Base-by-base conservation (phyloP, 2,113 vertebrate species). In the Psammodynastes pulverulentus region DNA sequence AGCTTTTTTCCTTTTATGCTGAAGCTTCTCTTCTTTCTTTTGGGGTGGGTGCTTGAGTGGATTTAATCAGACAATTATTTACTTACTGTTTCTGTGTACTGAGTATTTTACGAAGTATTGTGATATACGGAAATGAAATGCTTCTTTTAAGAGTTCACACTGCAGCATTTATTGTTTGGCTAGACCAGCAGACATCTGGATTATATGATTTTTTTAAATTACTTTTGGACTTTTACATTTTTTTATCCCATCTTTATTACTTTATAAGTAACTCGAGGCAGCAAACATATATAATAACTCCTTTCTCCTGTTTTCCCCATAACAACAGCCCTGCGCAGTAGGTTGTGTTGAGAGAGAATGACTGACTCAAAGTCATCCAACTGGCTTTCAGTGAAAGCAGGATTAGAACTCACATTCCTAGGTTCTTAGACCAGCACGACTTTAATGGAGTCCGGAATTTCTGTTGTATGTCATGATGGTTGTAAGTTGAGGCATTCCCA, bases 91-190 rank as follows among this genome's bases (percentile, higher is more conserved):
- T 52, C 84, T 92, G 29, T 92, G 1, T 84, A 8, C 62, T 8
- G 26, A 46, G 87, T 6, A 21, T 7, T 85, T 49, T 85, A 49
- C 51, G 6, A 51, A 89, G n/a, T 34, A 84, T 51, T 92, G 84
- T 89, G 90, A 19, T 84, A 48, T 58, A 17, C 51, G 58, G 62
- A 93, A 89, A 0, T 51, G 90, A 92, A 95, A 84, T 92, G 21
- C 91, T 26, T 93, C 19, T 9, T 9, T 94, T 93, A 84, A 51
- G 3, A 17, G 17, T 90, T 24, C 62, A 26, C 43, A 0, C 51
- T 92, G 89, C 53, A 91, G 91, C 86, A 52, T 19, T 21, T 34
- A 24, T 84, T 54, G 13, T 89, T 84, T 2, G 1, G 10, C 2
- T 86, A 9, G 43, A 51, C 6, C 9, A 17, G 91, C 3, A 2